Conservation (phyloP, 53 echinoderm and acorn worm species). For the Patiria pectinifera region DNA sequence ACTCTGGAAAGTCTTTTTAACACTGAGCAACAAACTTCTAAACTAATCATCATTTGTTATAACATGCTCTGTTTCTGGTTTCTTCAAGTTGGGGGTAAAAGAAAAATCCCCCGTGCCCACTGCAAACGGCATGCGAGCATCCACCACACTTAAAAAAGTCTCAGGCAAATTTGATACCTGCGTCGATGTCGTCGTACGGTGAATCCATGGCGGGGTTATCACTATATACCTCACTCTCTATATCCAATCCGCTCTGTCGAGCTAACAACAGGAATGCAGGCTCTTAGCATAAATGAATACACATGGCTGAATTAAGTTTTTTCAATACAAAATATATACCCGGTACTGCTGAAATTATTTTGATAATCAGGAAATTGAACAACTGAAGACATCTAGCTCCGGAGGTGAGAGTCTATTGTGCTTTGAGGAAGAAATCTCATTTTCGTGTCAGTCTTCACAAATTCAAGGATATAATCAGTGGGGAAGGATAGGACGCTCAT, state of each 20-base stretch:
- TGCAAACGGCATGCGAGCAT: conserved; percentile 39
- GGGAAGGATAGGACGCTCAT: too few species aligned
- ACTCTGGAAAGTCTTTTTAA: too few species aligned
- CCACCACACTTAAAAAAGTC: not conserved
- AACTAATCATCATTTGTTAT: not conserved
- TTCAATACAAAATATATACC: too few species aligned
- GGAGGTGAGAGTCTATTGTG: not conserved
- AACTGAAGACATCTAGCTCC: not conserved
- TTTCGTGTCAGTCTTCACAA: not conserved
- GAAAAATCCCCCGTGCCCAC: not conserved
- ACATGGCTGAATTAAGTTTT: not conserved
- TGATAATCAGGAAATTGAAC: not conserved
- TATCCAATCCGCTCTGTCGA: conserved; percentile 15
- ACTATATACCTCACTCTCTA: conserved; percentile 32
- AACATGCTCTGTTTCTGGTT: not conserved
- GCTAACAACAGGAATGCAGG: conserved; percentile 12
- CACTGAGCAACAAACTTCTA: not conserved
- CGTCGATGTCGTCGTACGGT: conserved; percentile 25
- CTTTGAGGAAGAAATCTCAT: not conserved
- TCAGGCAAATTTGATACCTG: conserved; percentile 30
- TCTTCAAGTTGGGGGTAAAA: not conserved
- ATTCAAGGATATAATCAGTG: not conserved
- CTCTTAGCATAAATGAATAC: not conserved
- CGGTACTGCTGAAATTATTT: too few species aligned
- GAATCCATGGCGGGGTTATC: conserved; percentile 31